Conservation (phyloP, 2,888 invertebrate species). For the Copidosoma aretas region DNA sequence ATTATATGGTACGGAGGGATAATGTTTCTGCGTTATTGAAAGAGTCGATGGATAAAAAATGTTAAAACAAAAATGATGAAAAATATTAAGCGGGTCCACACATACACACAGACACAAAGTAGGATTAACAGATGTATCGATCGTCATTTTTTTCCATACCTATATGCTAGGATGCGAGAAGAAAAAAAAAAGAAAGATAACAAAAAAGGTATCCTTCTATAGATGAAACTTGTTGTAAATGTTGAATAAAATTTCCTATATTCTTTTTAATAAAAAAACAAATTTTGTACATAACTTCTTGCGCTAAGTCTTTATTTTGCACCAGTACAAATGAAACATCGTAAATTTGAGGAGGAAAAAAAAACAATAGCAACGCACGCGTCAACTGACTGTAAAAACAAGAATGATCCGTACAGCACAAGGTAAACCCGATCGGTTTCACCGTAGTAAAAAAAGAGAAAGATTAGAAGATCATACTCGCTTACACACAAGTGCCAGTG, state of each 20-base stretch:
- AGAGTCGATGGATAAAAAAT: too few relatives aligned
- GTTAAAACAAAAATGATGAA: too few relatives aligned
- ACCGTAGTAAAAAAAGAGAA: neutral
- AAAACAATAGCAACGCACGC: neutral
- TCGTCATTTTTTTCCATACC: conserved; percentile 23
- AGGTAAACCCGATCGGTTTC: conserved; percentile 36
- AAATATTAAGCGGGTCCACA: too few relatives aligned
- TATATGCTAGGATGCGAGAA: conserved; percentile 8
- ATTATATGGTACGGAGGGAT: too few relatives aligned
- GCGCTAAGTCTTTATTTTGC: neutral
- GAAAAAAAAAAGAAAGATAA: too few relatives aligned
- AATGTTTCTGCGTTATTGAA: too few relatives aligned
- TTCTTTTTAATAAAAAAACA: conserved; percentile 56
- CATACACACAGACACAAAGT: neutral
- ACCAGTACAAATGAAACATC: neutral
- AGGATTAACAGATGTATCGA: conserved; percentile 17
- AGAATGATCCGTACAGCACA: conserved; percentile 16
- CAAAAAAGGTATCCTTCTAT: conserved; percentile 28
- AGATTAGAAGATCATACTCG: conserved; percentile 27
- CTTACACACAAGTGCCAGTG: neutral
- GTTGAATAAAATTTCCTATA: conserved; percentile 51
- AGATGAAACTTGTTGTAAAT: conserved; percentile 48
- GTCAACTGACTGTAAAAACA: neutral
- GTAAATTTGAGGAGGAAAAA: conserved; percentile 1
- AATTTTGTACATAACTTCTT: conserved; percentile 52